Evolutionary conservation across 2,113 vertebrate genomes (phyloP), one percentile per base, ranked within the genome.

Genomic region (Cranoglanis bouderius): DNA sequence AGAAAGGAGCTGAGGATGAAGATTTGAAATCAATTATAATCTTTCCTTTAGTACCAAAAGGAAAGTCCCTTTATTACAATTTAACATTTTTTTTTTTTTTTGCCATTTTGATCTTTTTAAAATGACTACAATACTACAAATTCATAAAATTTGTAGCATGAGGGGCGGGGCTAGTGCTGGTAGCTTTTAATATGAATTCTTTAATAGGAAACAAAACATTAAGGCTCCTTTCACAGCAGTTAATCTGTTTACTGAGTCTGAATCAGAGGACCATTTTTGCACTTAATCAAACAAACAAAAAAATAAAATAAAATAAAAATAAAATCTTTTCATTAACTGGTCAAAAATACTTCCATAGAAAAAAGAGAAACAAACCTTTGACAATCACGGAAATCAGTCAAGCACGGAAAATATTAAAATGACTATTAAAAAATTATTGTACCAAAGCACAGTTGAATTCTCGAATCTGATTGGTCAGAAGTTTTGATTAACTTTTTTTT

Each of bases 1-100:
- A 55, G 77, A 80, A 53, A n/a, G 46, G 14, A 55, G 51, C 29
- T 21, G 13, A 10, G 67, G 32, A 72, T 19, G 10, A 72, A 77
- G 43, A 78, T 49, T 78, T 78, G 4, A 78, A 78, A 78, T 80
- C 77, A 18, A 53, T 80, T 53, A 80, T 32, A 51, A 8, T 72
- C 14, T 3, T 38, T 72, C 2, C 14, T 19, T 35, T 3, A 72
- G 67, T 19, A 49, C 46, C 46, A 49, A 49, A 49, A 49, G 46
- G 46, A 49, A 49, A 19, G 16, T 21, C 16, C 14, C 40, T 46
- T 43, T 77, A 77, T 26, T 26, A 43, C 40, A 24, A 3, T 12
- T 18, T 14, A n/a, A 6, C 7, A 10, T 12, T 16, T 24, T 21
- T 38, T 72, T 35, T 16, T 18, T 19, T 70, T 18, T 72, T 40